Conservation (phyloP, 2,797 vertebrate genomes). For the Malurus leucopterus region DNA sequence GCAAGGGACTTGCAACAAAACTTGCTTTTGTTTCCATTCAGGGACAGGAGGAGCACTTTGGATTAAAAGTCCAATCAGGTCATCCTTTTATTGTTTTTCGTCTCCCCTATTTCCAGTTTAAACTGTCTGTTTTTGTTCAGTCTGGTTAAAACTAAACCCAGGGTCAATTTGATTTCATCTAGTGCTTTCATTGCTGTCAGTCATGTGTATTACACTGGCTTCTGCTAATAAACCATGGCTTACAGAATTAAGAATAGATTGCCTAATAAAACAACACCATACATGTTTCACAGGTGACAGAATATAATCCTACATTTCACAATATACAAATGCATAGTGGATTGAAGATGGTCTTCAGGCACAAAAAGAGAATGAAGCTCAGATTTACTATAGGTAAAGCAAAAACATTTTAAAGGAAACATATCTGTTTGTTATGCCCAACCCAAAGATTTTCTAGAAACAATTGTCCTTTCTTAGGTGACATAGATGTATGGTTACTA, state of each 20-base stretch:
- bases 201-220: not conserved
- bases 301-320: not conserved
- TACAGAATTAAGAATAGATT: not conserved
- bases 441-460: not conserved
- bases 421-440: not conserved
- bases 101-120: not conserved
- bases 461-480: not conserved
- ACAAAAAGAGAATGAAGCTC: not conserved
- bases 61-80: not conserved
- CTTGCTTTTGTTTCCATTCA: not conserved
- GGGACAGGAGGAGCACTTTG: not conserved
- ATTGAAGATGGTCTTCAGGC: not conserved
- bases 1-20: not conserved
- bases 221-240: not conserved
- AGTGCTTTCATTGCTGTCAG: not conserved
- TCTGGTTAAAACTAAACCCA: not conserved
- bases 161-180: not conserved
- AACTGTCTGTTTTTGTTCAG: not conserved
- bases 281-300: not conserved
- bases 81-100: not conserved
- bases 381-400: not conserved
- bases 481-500: not conserved
- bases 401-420: not conserved
- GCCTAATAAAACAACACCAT: not conserved
- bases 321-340: not conserved